Evolutionary conservation across 2,113 vertebrate species (phyloP).

Genomic region (Gracilinanus agilis): DNA sequence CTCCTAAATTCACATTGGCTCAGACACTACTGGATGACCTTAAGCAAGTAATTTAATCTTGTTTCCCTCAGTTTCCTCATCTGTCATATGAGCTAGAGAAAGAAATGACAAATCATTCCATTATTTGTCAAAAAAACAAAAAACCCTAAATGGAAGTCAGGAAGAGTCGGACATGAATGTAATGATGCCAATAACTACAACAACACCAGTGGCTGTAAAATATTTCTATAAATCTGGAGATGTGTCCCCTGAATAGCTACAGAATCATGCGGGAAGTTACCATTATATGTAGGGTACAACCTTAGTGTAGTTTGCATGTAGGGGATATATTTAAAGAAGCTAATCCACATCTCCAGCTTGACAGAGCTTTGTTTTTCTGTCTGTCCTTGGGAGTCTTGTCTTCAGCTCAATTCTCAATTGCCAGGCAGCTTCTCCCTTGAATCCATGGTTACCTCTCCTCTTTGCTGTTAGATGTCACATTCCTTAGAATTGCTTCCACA

Average conservation of each 20-base stretch:
- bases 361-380: not conserved
- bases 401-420: not conserved
- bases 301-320: not conserved
- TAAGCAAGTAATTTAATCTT: not conserved
- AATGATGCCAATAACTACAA: not conserved
- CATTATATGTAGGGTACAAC: not conserved
- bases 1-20: not conserved
- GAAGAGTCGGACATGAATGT: not conserved
- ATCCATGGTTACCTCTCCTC: not conserved
- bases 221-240: not conserved
- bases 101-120: not conserved
- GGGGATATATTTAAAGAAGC: not conserved
- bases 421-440: not conserved
- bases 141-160: not conserved
- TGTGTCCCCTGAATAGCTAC: not conserved
- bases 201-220: too few species aligned
- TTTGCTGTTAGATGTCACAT: not conserved
- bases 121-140: not conserved
- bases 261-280: not conserved
- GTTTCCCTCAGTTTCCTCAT: not conserved
- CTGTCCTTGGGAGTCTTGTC: not conserved
- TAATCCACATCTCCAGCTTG: not conserved
- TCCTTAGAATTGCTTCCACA: not conserved
- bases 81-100: not conserved
- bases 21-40: not conserved